Percentiles rank a stretch among this genome's conserved stretches.
Evolutionary conservation across 2,113 vertebrate species (phyloP).

Genomic region (Manacus vitellinus): DNA sequence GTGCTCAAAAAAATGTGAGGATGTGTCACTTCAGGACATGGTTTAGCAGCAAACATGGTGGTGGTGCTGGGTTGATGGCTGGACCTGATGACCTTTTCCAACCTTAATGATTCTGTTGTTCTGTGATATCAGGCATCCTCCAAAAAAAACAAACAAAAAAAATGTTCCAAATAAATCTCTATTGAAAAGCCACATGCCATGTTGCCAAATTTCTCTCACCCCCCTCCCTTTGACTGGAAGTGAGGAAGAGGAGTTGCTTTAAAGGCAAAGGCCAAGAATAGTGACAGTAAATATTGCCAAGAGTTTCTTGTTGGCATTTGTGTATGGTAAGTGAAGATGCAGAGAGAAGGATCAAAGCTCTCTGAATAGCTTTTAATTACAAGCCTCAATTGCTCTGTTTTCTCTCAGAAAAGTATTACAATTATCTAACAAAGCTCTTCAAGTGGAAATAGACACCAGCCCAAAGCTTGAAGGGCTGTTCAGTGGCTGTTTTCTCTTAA

Average conservation of each 20-base stretch:
- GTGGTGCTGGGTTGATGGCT: neutral
- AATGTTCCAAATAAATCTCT: neutral
- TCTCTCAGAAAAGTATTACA: slow-evolving; percentile 24
- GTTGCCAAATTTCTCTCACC: neutral
- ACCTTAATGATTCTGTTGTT: too few species aligned
- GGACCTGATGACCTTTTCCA: neutral
- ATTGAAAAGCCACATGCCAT: neutral
- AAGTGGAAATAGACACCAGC: slow-evolving; percentile 2
- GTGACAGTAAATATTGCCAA: neutral
- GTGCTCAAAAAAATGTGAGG: neutral
- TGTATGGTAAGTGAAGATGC: neutral
- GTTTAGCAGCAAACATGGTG: fast-evolving
- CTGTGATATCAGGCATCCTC: neutral
- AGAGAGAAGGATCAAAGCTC: slow-evolving; percentile 44
- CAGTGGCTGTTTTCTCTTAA: slow-evolving; percentile 4
- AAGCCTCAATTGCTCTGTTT: slow-evolving; percentile 36
- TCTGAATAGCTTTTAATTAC: slow-evolving; percentile 55
- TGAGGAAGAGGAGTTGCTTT: neutral
- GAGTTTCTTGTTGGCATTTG: neutral
- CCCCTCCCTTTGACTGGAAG: neutral
- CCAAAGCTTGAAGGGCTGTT: neutral
- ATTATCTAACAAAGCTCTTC: slow-evolving; percentile 17
- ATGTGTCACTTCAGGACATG: neutral
- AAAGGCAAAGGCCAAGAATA: neutral
- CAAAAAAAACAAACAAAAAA: neutral